phyloP scores from a whole-genome alignment of 2,113 vertebrate species.

The Hydrolagus affinis region DNA sequence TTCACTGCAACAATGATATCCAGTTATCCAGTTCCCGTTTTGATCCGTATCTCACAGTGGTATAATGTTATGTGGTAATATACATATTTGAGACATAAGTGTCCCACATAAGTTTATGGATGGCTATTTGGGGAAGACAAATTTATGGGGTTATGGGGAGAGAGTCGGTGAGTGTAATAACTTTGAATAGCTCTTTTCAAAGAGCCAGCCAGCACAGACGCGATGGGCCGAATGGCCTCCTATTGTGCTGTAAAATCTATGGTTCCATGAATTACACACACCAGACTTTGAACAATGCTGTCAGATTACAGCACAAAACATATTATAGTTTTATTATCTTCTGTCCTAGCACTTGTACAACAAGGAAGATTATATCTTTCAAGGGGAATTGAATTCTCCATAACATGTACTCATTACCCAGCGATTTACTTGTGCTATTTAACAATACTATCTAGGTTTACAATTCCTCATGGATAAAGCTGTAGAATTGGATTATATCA shows the following conservation, averaged over 20 bases:
- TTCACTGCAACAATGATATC: no score
- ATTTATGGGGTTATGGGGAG: no score
- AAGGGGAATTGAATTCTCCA: conserved; percentile 4
- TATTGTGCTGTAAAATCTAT: no score
- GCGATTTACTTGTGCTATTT: neutral
- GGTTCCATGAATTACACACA: neutral
- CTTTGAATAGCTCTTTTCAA: no score
- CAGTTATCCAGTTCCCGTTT: no score
- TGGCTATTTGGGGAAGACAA: no score
- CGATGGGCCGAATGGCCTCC: no score
- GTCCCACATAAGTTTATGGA: no score
- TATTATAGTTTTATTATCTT: neutral
- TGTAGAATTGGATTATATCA: no score
- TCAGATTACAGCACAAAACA: neutral
- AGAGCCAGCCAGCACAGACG: no score
- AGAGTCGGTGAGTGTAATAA: no score
- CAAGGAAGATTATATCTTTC: neutral
- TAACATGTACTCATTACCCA: neutral
- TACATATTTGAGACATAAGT: neutral
- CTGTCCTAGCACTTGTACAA: neutral
- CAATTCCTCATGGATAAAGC: neutral
- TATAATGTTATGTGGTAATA: neutral
- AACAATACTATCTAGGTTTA: neutral
- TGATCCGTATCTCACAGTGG: neutral
- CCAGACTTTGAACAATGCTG: neutral